Percentiles rank a stretch among this genome's conserved stretches.
Evolutionary conservation across 2,113 vertebrate genomes (phyloP).

Genomic region (Aptenodytes forsteri): DNA sequence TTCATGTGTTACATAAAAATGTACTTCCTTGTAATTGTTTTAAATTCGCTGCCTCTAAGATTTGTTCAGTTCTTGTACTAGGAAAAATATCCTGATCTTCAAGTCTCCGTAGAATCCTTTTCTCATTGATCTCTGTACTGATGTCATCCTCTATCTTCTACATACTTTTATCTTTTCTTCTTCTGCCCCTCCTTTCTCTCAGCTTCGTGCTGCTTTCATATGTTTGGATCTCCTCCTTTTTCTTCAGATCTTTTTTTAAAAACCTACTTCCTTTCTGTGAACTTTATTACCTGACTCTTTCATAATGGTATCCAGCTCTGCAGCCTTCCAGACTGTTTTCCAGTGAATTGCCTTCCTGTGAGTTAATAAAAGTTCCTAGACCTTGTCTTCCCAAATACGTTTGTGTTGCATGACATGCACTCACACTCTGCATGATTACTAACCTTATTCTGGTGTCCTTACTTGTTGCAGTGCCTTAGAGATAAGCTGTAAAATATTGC

Average conservation of each 20-base stretch:
- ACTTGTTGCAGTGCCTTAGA: neutral
- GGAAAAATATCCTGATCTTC: neutral
- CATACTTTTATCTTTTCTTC: neutral
- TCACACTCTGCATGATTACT: neutral
- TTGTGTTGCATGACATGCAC: neutral
- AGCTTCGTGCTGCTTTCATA: neutral
- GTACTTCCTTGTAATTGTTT: constrained; percentile 1
- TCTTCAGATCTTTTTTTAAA: neutral
- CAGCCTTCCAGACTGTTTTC: neutral
- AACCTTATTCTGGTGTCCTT: neutral
- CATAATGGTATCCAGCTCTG: neutral
- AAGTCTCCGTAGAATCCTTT: neutral
- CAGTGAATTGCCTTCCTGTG: neutral
- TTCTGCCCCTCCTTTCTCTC: neutral
- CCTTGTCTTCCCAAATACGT: neutral
- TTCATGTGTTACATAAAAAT: constrained; percentile 18
- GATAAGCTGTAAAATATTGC: neutral
- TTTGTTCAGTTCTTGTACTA: neutral
- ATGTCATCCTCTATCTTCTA: neutral
- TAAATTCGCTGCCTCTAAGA: neutral
- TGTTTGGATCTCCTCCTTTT: neutral
- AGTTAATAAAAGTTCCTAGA: neutral
- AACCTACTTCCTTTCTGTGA: neutral
- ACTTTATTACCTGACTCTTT: neutral
- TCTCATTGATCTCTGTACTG: neutral